Percentiles rank a stretch among this genome's conserved stretches.
Evolutionary conservation across 2,113 vertebrate genomes (phyloP).

Genomic region (Gymnorhina tibicen): DNA sequence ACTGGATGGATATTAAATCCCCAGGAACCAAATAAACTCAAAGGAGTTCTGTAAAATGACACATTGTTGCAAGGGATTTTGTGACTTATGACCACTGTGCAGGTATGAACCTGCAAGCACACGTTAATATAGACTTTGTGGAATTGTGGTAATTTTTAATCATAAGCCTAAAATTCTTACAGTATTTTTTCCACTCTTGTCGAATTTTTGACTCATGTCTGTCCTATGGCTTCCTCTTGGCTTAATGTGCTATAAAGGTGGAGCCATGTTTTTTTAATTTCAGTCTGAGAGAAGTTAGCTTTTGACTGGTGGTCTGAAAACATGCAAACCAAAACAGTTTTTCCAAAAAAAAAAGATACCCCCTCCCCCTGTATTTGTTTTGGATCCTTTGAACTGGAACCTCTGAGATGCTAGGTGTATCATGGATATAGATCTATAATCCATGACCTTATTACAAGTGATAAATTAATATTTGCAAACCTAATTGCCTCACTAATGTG

Average conservation of each 20-base stretch:
- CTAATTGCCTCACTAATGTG: conserved; percentile 69
- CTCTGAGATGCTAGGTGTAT: conserved; percentile 39
- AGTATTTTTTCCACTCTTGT: neutral
- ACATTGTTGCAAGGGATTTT: neutral
- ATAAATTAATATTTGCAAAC: conserved; percentile 70
- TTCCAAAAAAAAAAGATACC: neutral
- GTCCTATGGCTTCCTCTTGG: neutral
- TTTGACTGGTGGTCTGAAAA: neutral
- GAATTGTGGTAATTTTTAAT: neutral
- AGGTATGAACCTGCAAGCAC: neutral
- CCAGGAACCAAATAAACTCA: neutral
- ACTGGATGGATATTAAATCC: neutral
- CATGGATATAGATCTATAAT: conserved; percentile 57
- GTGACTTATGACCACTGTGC: neutral
- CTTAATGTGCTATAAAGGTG: neutral
- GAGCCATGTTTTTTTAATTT: neutral
- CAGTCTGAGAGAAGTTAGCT: neutral
- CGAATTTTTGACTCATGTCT: neutral
- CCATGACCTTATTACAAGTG: conserved; percentile 53
- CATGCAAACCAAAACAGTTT: neutral
- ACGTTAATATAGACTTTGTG: neutral
- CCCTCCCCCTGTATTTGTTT: neutral
- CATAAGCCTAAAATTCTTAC: neutral
- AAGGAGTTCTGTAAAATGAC: neutral
- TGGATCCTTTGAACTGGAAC: conserved; percentile 18